Evolutionary conservation across 1,140 invertebrate genomes (phyloP).

Genomic region (Zaprionus taronus): DNA sequence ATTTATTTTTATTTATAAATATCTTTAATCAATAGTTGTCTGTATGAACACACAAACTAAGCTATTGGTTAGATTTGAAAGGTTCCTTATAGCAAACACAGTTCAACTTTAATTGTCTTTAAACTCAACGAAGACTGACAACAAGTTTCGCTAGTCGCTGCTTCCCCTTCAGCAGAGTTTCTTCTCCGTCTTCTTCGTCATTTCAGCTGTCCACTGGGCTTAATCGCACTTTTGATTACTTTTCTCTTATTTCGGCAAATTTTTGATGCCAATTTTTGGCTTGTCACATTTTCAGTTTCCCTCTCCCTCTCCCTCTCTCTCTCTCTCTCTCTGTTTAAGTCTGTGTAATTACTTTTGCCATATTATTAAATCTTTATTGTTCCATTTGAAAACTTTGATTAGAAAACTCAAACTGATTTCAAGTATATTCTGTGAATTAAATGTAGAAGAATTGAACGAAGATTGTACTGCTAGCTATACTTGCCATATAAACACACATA

Average conservation of each 20-base stretch:
- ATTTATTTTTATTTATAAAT: too few relatives aligned
- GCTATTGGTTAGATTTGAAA: neutral
- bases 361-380: neutral
- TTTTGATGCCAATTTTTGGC: conserved; percentile 53
- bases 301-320: neutral
- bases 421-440: too few relatives aligned
- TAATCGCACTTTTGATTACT: conserved; percentile 80
- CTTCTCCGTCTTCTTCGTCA: neutral
- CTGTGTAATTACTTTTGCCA: neutral
- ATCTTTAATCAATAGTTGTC: conserved; percentile 6
- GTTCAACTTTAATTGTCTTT: neutral
- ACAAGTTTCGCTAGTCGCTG: neutral
- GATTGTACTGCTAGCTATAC: too few relatives aligned
- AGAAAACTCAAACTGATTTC: too few relatives aligned
- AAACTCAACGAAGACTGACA: neutral
- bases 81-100: neutral
- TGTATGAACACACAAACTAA: neutral
- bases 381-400: too few relatives aligned
- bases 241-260: conserved; percentile 76
- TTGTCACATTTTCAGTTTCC: neutral
- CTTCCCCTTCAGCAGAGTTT: neutral
- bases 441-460: too few relatives aligned
- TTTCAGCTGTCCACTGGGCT: conserved; percentile 22
- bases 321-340: neutral
- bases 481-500: too few relatives aligned